A percentile compares a stretch with the other conserved stretches of the same genome.
These are phyloP conservation scores for Tribolium madens DNA, from an alignment of 1,140 invertebrate genomes.

Conservation along the genomic window DNA sequence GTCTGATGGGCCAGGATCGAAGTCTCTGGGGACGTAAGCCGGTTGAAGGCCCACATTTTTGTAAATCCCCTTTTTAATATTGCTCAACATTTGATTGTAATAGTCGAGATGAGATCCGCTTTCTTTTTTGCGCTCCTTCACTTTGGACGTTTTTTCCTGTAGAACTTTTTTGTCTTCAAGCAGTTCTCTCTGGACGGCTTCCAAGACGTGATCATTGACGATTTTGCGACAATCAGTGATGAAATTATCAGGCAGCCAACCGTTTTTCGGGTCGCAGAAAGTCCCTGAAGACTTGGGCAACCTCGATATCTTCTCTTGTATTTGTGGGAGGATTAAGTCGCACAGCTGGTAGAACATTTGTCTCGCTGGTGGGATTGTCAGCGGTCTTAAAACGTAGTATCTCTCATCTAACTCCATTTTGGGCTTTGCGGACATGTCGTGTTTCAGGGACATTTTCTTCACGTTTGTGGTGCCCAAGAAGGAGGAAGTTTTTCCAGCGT, in stretches of 20 bases:
- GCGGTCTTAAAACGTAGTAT: conserved; percentile 75
- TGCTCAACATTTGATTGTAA: conserved; percentile 55
- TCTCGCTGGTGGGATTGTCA: conserved; percentile 77
- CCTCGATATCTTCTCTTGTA: conserved; percentile 81
- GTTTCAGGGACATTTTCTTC: conserved; percentile 65
- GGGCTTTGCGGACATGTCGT: conserved; percentile 63
- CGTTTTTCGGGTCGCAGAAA: conserved; percentile 78
- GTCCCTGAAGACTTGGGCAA: conserved; percentile 74
- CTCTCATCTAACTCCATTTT: conserved; percentile 63
- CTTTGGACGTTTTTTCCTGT: conserved; percentile 43
- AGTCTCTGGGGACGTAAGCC: background rate
- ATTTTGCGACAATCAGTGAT: conserved; percentile 77
- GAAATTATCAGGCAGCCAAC: conserved; percentile 80
- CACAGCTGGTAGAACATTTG: conserved; percentile 90
- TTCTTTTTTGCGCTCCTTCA: conserved; percentile 39
- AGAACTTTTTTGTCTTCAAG: conserved; percentile 46
- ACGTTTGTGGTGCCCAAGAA: conserved; percentile 60
- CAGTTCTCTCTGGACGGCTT: conserved; percentile 69
- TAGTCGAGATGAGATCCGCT: conserved; percentile 31
- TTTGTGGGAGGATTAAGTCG: conserved; percentile 86
- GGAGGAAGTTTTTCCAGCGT: conserved; percentile 64
- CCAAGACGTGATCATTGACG: conserved; percentile 72
- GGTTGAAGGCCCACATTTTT: conserved; percentile 39
- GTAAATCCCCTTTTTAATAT: conserved; percentile 53
- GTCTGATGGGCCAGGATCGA: conserved; percentile 8